Conservation (phyloP, 2,888 invertebrate species). For the Acrocyrtus sp. region DNA sequence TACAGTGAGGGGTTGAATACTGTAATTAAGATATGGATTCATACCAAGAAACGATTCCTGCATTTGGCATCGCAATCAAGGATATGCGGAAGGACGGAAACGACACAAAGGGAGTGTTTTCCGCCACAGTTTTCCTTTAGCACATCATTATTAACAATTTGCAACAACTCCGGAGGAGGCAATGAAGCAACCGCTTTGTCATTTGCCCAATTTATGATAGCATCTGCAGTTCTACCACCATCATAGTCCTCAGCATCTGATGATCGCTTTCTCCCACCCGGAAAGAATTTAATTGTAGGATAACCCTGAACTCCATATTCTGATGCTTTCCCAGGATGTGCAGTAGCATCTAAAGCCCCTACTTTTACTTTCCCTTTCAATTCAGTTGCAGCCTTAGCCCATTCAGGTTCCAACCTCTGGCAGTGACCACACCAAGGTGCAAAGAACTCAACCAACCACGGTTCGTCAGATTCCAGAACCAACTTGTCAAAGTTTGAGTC, state of each 20-base stretch:
- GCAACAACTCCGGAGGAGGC: conserved; percentile 87
- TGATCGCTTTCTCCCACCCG: conserved; percentile 74
- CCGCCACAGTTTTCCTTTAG: conserved; percentile 82
- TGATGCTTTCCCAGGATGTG: conserved; percentile 82
- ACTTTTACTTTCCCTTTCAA: conserved; percentile 96
- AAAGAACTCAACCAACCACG: conserved; percentile 98
- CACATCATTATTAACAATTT: conserved; percentile 73
- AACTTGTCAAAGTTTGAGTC: conserved; percentile 94
- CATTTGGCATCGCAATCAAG: conserved; percentile 95
- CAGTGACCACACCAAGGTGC: conserved; percentile 94
- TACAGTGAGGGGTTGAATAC: too few relatives aligned
- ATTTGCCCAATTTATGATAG: conserved; percentile 80
- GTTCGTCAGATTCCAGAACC: conserved; percentile 91
- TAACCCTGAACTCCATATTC: conserved; percentile 89
- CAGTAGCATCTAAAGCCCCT: conserved; percentile 96
- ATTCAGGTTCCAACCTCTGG: conserved; percentile 95
- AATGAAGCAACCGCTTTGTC: conserved; percentile 85
- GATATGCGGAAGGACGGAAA: conserved; percentile 93
- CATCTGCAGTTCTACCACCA: conserved; percentile 76
- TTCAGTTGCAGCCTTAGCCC: conserved; percentile 93
- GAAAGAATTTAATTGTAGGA: conserved; percentile 96
- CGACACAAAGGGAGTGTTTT: conserved; percentile 90
- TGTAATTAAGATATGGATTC: not conserved
- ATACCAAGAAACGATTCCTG: conserved; percentile 82
- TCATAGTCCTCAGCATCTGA: conserved; percentile 80